These are phyloP conservation scores for Alviniconcha marisindica DNA, from an alignment of 1,140 invertebrate genomes.

Conservation along the genomic window DNA sequence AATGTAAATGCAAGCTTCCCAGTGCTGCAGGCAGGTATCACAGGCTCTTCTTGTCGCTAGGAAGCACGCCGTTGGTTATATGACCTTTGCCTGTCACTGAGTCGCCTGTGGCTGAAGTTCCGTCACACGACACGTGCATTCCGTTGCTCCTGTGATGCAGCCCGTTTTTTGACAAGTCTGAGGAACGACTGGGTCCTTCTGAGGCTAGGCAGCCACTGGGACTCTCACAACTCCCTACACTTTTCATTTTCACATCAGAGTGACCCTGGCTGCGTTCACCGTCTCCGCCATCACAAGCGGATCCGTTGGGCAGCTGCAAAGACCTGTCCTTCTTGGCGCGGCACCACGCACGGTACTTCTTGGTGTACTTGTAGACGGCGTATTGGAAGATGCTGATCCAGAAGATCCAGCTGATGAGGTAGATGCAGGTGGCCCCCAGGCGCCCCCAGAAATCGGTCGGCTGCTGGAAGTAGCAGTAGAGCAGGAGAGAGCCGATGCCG, in stretches of 20 bases:
- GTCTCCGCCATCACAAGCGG: neutral
- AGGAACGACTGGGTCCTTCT: no score
- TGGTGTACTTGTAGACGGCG: conserved; percentile 67
- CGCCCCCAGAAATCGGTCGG: conserved; percentile 65
- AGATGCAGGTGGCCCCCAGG: conserved; percentile 64
- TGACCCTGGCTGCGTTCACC: no score
- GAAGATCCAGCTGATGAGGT: conserved; percentile 70
- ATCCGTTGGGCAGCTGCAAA: neutral
- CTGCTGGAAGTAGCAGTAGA: conserved; percentile 68
- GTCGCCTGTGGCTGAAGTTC: no score
- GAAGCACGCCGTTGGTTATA: no score
- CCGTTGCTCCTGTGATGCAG: neutral
- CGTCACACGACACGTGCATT: neutral
- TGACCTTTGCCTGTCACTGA: no score
- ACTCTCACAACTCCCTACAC: no score
- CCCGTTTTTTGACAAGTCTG: neutral
- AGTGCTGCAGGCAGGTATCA: no score
- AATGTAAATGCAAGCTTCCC: no score
- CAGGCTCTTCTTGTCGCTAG: no score
- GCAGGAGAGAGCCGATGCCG: conserved; percentile 62
- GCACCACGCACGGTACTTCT: conserved; percentile 38
- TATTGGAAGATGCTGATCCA: conserved; percentile 70
- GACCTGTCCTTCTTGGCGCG: neutral
- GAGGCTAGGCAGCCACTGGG: no score
- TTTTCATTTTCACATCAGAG: no score